Base-by-base conservation (phyloP, 2,797 vertebrate genomes). In the Buceros bicornis region DNA sequence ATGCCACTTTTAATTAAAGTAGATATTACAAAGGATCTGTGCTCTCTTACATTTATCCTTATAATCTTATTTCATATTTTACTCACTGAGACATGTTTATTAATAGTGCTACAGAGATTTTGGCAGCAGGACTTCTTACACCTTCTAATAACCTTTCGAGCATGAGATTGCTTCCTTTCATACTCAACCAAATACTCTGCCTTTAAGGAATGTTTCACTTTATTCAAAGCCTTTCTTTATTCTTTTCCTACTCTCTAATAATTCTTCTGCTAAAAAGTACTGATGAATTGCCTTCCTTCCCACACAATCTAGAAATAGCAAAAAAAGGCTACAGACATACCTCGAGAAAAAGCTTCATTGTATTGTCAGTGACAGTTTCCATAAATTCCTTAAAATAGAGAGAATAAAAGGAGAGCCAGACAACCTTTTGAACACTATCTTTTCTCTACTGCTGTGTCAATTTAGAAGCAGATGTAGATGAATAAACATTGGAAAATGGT, bases 141-240 rank as follows among this genome's bases (percentile, higher is more conserved):
- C 87, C 87, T 89, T 89, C 54, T 88, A 92, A 94, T 89, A 93
- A 95, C 90, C 70, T 95, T 91, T 83, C 81, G 69, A 95, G 95
- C 84, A 26, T 37, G 53, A 95, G 77, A 81, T 76, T 43, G 42
- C 62, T 96, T 96, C 57, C 73, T 94, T 94, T 96, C 78, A 92
- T 93, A 70, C 82, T 87, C 87, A 48, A 93, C 88, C 51, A 93
- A 97, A 94, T 87, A 85, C 67, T 96, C 45, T 72, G 73, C 85
- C 90, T 95, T 96, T 89, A 95, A 96, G 93, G 71, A 82, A 87
- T 71, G n/a, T 65, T 87, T 96, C 48, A 16, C 40, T 87, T 87
- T 93, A 86, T 93, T 93, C 67, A 81, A 90, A 93, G 35, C 35
- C 20, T 70, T 87, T 90, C 37, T 90, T 87, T 95, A 53, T 95